Evolutionary conservation across 2,888 invertebrate species (phyloP).

Genomic region (Trisateles emortualis): DNA sequence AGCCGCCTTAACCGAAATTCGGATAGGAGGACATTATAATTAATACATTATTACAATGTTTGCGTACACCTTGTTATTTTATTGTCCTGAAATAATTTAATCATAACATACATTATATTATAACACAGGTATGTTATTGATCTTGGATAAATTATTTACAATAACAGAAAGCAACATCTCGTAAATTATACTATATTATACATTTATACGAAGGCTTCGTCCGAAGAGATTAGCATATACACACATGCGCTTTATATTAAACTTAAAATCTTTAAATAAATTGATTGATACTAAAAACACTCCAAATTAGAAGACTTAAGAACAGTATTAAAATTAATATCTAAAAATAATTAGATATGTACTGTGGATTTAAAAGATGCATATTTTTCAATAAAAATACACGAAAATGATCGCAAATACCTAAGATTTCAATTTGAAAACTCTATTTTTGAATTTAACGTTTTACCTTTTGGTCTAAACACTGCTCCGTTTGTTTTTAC

Average conservation of each 20-base stretch:
- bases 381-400: conserved; percentile 17
- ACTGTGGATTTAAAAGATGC: conserved; percentile 12
- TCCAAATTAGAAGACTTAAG: conserved; percentile 9
- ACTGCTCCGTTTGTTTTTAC: conserved; percentile 21
- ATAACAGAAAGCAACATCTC: no score
- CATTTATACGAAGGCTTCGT: no score
- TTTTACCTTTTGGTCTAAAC: conserved; percentile 17
- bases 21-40: no score
- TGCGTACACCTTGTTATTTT: background rate
- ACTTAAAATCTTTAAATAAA: conserved; percentile 8
- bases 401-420: conserved; percentile 10
- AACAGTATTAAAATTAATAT: conserved; percentile 2
- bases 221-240: no score
- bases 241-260: conserved; percentile 5
- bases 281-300: conserved; percentile 7
- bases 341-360: background rate
- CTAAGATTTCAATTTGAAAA: conserved; percentile 12
- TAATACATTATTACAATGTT: no score
- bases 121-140: background rate
- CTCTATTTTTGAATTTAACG: conserved; percentile 18
- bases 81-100: background rate
- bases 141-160: no score
- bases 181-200: no score
- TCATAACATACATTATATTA: background rate
- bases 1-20: no score